Evolutionary conservation across 2,888 invertebrate species (phyloP).

Genomic region (Chrysotoxum bicinctum): DNA sequence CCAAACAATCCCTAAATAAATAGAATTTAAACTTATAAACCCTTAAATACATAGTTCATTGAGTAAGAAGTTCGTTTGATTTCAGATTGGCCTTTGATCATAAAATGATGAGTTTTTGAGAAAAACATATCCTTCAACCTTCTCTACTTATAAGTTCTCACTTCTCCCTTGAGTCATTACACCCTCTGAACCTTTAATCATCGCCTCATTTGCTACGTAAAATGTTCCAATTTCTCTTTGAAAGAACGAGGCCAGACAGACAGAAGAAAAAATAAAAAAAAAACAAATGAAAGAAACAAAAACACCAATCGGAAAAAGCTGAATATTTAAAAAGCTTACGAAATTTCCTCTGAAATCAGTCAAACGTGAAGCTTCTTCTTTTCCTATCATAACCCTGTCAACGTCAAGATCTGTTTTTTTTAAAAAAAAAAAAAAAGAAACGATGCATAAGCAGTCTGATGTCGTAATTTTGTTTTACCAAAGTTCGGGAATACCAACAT

Average conservation of each 20-base stretch:
- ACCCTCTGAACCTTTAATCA: background rate
- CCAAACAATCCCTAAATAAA: too few relatives aligned
- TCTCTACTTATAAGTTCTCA: background rate
- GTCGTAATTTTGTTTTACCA: slow-evolving; percentile 35
- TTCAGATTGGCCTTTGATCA: too few relatives aligned
- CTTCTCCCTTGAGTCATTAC: slow-evolving; percentile 9
- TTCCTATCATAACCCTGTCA: slow-evolving; percentile 32
- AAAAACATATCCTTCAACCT: background rate
- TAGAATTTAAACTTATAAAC: too few relatives aligned
- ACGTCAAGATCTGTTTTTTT: background rate
- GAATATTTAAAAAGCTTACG: slow-evolving; percentile 24
- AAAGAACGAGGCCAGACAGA: slow-evolving; percentile 41
- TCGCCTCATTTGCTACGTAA: slow-evolving; percentile 22
- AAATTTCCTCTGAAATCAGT: slow-evolving; percentile 35
- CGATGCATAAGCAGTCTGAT: slow-evolving; percentile 39
- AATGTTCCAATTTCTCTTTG: slow-evolving; percentile 40
- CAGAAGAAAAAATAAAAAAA: background rate
- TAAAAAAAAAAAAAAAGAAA: background rate
- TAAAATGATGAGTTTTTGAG: background rate
- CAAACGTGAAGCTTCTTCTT: slow-evolving; percentile 40
- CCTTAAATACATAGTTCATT: too few relatives aligned
- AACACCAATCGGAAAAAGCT: slow-evolving; percentile 6
- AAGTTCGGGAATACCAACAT: background rate
- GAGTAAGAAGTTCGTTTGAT: too few relatives aligned
- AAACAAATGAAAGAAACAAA: background rate